Evolutionary conservation across 1,140 invertebrate genomes (phyloP).

Genomic region (Atta texana): DNA sequence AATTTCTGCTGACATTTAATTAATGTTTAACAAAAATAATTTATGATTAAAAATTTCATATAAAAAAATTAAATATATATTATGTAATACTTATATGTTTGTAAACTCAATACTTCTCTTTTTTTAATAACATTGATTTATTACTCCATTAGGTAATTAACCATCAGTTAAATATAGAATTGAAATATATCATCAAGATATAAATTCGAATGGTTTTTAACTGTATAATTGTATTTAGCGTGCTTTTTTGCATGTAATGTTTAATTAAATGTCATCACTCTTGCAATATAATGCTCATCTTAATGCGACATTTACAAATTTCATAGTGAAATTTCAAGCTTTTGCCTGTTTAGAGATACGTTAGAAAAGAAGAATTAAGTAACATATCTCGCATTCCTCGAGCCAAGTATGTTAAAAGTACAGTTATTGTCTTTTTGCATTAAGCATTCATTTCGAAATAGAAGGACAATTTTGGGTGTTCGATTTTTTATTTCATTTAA

Average conservation of each 20-base stretch:
- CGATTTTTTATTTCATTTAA: background rate
- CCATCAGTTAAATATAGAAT: background rate
- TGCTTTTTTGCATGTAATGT: background rate
- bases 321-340: background rate
- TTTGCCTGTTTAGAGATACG: background rate
- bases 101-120: background rate
- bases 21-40: background rate
- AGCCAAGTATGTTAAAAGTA: background rate
- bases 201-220: background rate
- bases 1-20: background rate
- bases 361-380: background rate
- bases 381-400: background rate
- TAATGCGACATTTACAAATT: background rate
- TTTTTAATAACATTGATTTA: background rate
- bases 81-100: background rate
- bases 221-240: background rate
- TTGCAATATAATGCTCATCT: background rate
- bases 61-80: background rate
- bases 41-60: background rate
- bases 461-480: background rate
- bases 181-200: background rate
- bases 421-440: background rate
- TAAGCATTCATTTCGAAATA: background rate
- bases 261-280: background rate
- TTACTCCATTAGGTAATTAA: background rate